Percentiles rank a stretch among this genome's conserved stretches.
Conservation (phyloP, 2,888 invertebrate genomes). For the Phania funesta region DNA sequence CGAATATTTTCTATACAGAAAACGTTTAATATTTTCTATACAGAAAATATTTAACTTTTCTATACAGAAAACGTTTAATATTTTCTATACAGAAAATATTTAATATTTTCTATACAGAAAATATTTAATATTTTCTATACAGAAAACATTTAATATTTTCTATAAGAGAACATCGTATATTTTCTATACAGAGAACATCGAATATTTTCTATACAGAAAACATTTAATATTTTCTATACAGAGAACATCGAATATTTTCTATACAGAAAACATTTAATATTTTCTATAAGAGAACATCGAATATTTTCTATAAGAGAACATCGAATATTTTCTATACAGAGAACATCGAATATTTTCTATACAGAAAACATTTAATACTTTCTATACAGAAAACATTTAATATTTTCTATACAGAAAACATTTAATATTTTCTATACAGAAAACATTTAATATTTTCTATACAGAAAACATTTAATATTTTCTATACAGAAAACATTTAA, state of each 20-base stretch:
- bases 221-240: not conserved
- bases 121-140: not conserved
- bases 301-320: conserved; percentile 5
- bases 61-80: not conserved
- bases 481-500: not conserved
- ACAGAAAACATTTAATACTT: not conserved
- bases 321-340: not conserved
- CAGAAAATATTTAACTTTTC: not conserved
- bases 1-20: not conserved
- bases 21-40: not conserved
- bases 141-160: not conserved
- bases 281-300: not conserved
- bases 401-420: conserved; percentile 6
- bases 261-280: not conserved
- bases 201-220: conserved; percentile 9
- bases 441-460: not conserved
- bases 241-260: not conserved
- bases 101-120: conserved; percentile 1
- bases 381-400: not conserved
- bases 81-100: not conserved
- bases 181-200: not conserved
- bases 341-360: not conserved
- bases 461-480: not conserved
- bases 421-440: not conserved
- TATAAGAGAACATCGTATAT: not conserved